Base-by-base conservation (phyloP, 2,113 vertebrate species). In the Amblyopsis rosae region DNA sequence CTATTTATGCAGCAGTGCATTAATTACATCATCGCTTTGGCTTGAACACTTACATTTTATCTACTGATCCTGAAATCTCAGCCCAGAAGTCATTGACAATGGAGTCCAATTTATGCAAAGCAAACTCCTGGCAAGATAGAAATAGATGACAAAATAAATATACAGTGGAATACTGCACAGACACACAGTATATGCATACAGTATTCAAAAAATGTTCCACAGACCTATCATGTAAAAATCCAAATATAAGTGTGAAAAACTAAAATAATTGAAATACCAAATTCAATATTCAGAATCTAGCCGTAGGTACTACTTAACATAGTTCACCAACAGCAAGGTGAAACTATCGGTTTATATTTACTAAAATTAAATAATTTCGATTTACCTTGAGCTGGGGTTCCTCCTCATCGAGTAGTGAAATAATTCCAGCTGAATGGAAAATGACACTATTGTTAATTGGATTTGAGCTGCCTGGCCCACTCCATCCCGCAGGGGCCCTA, bases 61-160 rank as follows among this genome's bases (percentile, higher is more conserved):
- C 98, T 75, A 99, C 98, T 15, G 97, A 99, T 88, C 98, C 98
- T 0, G 98, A 99, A 88, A 99, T 99, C 87, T 99, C 98, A 85
- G 97, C 97, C 97, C 97, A 99, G 90, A 99, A 99, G 87, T 99
- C 98, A 91, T 99, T 99, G 80, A 99, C 98, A 69, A 99, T 94
- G 62, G 94, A 91, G 87, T 99, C 95, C 70, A 99, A 87, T 64
- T 99, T 99, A 73, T 98, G 96, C 79, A 99, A 93, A 69, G 98
- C 98, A 94, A 99, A 99, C 86, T 99, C 98, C 98, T 99, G 73
- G 1, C 79, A 81, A 11, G 50, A 82, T 85, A 68, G 0, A 82
- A 19, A 19, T 1, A 46, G 17, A 5, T 0, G 72, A 1, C 11
- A 12, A 66, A 26, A 13, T 47, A 53, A 16, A 1, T 41, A 32